Percentiles rank a stretch among this genome's conserved stretches.
phyloP scores from a whole-genome alignment of 2,888 invertebrate species.

The Agrochola lota region DNA sequence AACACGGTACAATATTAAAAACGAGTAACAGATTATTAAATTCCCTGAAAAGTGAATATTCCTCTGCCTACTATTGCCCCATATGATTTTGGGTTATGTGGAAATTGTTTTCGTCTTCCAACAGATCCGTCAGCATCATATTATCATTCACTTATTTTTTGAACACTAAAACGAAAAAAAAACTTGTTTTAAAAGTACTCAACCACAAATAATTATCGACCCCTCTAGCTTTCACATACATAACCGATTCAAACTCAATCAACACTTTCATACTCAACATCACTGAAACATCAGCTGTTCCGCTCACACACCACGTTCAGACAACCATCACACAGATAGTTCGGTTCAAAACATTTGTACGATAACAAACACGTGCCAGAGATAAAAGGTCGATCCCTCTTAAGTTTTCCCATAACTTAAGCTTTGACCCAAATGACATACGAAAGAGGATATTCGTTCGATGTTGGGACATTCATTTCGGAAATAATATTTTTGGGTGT shows the following conservation, averaged over 20 bases:
- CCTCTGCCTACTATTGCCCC: too few species aligned
- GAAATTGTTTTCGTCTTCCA: background rate
- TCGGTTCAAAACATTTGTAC: constrained; percentile 31
- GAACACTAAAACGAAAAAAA: background rate
- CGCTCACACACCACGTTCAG: constrained; percentile 11
- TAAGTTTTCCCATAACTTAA: constrained; percentile 32
- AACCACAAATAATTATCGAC: background rate
- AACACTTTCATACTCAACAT: background rate
- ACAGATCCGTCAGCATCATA: background rate
- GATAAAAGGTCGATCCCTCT: constrained; percentile 53
- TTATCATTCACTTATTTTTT: background rate
- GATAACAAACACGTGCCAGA: constrained; percentile 47
- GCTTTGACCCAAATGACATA: constrained; percentile 35
- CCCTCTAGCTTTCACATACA: background rate
- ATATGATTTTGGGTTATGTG: background rate
- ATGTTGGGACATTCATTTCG: constrained; percentile 25
- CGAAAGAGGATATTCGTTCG: constrained; percentile 24
- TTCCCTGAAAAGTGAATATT: background rate
- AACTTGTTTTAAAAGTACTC: background rate
- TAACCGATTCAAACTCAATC: constrained; percentile 1
- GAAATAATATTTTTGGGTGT: background rate
- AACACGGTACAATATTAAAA: too few species aligned
- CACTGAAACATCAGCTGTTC: constrained; percentile 28
- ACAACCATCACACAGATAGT: constrained; percentile 15
- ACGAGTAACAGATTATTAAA: too few species aligned